Base-by-base conservation (phyloP, 2,113 vertebrate genomes). In the Hemibagrus wyckioides region DNA sequence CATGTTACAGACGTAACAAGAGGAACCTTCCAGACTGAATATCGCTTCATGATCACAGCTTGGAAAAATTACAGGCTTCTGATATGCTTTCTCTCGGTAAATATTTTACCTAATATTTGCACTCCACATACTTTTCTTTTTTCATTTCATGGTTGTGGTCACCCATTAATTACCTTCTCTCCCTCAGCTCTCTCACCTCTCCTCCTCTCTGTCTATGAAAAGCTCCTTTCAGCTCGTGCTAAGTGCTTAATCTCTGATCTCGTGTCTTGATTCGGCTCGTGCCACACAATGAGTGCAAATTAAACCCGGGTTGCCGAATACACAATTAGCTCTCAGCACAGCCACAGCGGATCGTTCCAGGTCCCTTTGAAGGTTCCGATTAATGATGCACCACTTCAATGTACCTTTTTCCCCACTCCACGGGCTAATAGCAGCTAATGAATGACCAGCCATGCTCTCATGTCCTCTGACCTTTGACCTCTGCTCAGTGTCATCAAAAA, bases 211-310 rank as follows among this genome's bases (percentile, higher is more conserved):
- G 44, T 71, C 63, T 69, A 52, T 86, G 89, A 86, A 19, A 88
- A 94, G 93, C 92, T 91, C 93, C 92, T 93, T 94, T 88, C 88
- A 86, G 19, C 84, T 89, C 84, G 88, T 88, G 87, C 93, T 93
- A 95, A 95, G 94, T 95, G 92, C 93, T 93, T 95, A 94, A 95
- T 94, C 93, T 94, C 93, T 94, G 93, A 94, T 94, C 93, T 94
- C 92, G 88, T 94, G 92, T 94, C 92, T 94, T 90, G 92, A 94
- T 93, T 94, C 91, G 91, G 90, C 93, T 90, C 92, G 92, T 90
- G 1, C 87, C 39, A 50, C 93, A 95, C 93, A 95, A 95, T 94
- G 90, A 91, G 90, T 91, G 89, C 93, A 93, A 94, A 95, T 94
- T 91, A 91, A 91, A 89, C 92, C 89, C 77, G 86, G 91, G 90